Conservation (phyloP, 2,797 vertebrate genomes). For the Squalus acanthias region DNA sequence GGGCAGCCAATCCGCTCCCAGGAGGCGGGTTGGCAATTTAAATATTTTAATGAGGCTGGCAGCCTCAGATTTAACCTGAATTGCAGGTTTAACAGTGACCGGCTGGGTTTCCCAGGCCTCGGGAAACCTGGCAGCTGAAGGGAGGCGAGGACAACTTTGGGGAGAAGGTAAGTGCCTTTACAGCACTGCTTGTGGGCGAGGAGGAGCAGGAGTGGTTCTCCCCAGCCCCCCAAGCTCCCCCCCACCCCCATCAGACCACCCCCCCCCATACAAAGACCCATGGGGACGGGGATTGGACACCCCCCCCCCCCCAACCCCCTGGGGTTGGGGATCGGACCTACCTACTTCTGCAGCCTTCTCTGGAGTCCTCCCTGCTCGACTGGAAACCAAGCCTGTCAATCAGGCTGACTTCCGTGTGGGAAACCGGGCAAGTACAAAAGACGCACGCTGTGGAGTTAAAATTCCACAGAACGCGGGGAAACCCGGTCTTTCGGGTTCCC, state of each 20-base stretch:
- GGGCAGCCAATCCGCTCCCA: neutral
- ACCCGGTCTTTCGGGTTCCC: neutral
- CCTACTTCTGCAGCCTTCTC: neutral
- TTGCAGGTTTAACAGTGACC: neutral
- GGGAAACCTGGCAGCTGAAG: neutral
- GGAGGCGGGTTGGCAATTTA: neutral
- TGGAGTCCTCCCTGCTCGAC: neutral
- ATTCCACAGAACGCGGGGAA: neutral
- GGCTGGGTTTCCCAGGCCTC: neutral
- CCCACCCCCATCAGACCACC: neutral
- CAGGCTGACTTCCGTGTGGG: neutral
- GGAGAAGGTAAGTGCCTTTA: neutral
- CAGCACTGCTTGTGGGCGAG: neutral
- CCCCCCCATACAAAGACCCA: too few species aligned
- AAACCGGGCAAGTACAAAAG: neutral
- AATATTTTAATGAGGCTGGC: neutral
- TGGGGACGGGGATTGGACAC: too few species aligned
- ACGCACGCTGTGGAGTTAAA: too few species aligned
- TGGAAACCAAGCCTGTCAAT: neutral
- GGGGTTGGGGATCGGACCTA: neutral
- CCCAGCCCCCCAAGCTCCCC: neutral
- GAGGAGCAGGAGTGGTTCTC: neutral
- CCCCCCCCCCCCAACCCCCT: neutral
- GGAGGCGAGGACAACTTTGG: neutral
- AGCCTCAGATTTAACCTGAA: too few species aligned